These are phyloP conservation scores for Acleris cristana DNA, from an alignment of 2,888 invertebrate species.

Conservation along the genomic window DNA sequence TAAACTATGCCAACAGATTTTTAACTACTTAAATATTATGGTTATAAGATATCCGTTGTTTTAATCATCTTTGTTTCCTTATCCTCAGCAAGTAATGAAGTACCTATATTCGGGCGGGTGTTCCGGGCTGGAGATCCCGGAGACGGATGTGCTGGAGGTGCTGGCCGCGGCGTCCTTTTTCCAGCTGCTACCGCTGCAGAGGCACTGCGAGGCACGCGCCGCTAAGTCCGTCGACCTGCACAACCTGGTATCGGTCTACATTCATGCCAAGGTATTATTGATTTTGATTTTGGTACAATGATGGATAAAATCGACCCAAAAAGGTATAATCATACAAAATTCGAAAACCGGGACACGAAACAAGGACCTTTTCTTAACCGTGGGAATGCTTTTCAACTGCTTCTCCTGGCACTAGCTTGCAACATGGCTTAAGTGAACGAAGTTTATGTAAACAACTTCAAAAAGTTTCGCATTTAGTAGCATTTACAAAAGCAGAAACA, in stretches of 20 bases:
- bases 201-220: constrained; percentile 94
- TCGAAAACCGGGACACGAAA: no score
- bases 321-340: no score
- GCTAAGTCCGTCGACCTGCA: constrained; percentile 93
- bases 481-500: neutral
- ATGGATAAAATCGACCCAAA: no score
- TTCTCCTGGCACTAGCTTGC: no score
- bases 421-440: neutral
- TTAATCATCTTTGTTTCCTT: constrained; percentile 38
- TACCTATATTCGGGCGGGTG: constrained; percentile 96
- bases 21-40: neutral
- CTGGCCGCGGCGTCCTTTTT: constrained; percentile 97
- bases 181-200: constrained; percentile 92
- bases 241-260: constrained; percentile 96
- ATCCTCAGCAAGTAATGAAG: constrained; percentile 93
- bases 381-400: no score
- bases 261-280: constrained; percentile 92
- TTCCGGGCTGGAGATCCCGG: constrained; percentile 89
- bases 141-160: constrained; percentile 92
- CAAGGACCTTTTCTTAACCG: no score
- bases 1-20: neutral
- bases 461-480: neutral
- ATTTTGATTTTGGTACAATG: neutral
- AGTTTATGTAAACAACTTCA: neutral
- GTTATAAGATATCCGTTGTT: neutral